Percentiles rank a stretch among this genome's conserved stretches.
phyloP scores from a whole-genome alignment of 2,113 vertebrate genomes.

The Ondatra zibethicus region DNA sequence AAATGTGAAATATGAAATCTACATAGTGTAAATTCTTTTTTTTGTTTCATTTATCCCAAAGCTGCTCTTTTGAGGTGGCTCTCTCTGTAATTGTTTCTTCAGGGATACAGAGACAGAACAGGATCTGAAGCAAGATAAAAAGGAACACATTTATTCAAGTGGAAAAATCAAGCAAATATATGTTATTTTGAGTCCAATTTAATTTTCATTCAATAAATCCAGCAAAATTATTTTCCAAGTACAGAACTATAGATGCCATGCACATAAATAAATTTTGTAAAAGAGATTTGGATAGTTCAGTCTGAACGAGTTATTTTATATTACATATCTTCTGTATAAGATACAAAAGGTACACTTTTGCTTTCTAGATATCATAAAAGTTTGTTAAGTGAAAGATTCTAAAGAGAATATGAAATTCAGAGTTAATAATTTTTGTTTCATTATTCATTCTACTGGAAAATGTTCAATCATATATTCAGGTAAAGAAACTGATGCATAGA shows the following conservation, averaged over 20 bases:
- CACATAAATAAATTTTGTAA: not conserved
- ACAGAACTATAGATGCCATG: not conserved
- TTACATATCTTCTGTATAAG: not conserved
- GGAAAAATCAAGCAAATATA: conserved; percentile 32
- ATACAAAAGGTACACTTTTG: not conserved
- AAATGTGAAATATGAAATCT: not conserved
- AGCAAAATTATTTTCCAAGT: conserved; percentile 8
- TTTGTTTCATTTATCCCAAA: not conserved
- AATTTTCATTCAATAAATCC: conserved; percentile 38
- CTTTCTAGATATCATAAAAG: not conserved
- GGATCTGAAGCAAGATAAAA: conserved; percentile 6
- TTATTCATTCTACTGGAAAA: not conserved
- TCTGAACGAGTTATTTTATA: not conserved
- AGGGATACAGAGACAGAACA: not conserved
- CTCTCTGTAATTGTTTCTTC: not conserved
- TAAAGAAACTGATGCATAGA: not conserved
- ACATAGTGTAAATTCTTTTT: not conserved
- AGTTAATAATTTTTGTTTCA: not conserved
- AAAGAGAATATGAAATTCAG: not conserved
- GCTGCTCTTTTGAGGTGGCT: no score
- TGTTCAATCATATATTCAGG: not conserved
- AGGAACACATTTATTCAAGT: conserved; percentile 6
- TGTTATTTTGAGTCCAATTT: conserved; percentile 31
- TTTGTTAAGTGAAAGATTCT: not conserved
- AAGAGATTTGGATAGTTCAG: not conserved